Percentiles rank a stretch among this genome's conserved stretches.
Evolutionary conservation across 2,113 vertebrate genomes (phyloP).

Genomic region (Oostethus manadensis): DNA sequence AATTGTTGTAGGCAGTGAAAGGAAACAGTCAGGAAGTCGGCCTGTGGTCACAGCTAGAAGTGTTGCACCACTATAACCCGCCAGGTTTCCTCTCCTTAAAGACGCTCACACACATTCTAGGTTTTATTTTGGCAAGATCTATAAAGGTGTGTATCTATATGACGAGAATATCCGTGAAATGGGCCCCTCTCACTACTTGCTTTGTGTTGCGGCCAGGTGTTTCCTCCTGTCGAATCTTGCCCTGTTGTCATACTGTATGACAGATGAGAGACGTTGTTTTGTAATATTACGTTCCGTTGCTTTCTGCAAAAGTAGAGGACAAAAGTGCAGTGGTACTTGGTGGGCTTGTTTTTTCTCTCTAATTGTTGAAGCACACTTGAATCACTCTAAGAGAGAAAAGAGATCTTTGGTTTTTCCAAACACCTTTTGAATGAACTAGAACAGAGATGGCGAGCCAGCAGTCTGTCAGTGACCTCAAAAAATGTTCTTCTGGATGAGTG

Average conservation of each 20-base stretch:
- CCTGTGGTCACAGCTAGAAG: conserved; percentile 51
- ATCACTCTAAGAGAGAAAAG: too few relatives aligned
- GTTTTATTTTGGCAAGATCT: conserved; percentile 39
- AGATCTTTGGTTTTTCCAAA: too few relatives aligned
- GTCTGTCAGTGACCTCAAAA: too few relatives aligned
- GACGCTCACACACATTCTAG: conserved; percentile 1
- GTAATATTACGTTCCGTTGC: conserved; percentile 30
- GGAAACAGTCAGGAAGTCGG: conserved; percentile 58
- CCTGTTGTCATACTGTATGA: conserved; percentile 48
- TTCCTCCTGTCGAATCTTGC: conserved; percentile 66
- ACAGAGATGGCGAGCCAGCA: too few relatives aligned
- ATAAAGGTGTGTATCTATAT: conserved; percentile 33
- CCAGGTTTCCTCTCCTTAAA: conserved; percentile 36
- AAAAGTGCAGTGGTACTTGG: not conserved
- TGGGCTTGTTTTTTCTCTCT: too few relatives aligned
- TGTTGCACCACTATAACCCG: conserved; percentile 28
- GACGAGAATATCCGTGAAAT: conserved; percentile 34
- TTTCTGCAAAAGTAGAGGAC: not conserved
- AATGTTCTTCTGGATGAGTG: too few relatives aligned
- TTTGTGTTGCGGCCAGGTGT: conserved; percentile 58
- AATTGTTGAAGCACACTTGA: too few relatives aligned
- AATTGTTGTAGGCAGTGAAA: conserved; percentile 47
- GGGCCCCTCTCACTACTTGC: conserved; percentile 34
- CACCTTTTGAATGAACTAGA: too few relatives aligned
- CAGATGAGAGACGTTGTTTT: conserved; percentile 49